Evolutionary conservation across 1,140 invertebrate genomes (phyloP).

Genomic region (Pseudobourletiella spinata): DNA sequence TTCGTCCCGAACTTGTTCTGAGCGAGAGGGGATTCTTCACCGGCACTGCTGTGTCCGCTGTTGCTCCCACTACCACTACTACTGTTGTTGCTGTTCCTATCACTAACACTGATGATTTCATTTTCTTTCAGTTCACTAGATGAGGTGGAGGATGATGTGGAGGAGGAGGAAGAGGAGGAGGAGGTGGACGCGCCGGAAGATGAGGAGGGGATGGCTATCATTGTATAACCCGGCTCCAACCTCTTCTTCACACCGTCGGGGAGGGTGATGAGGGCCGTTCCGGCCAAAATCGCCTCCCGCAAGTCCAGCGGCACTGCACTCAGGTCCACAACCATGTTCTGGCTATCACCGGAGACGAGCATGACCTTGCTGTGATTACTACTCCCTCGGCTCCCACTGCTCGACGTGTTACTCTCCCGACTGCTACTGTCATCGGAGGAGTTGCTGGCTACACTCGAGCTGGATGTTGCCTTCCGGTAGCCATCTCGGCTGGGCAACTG

Average conservation of each 20-base stretch:
- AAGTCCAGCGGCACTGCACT: slow-evolving; percentile 32
- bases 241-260: slow-evolving; percentile 23
- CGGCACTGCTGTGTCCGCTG: neutral
- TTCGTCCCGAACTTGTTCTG: slow-evolving; percentile 13
- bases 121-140: slow-evolving; percentile 6
- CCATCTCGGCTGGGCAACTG: neutral
- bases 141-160: neutral
- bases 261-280: slow-evolving; percentile 28
- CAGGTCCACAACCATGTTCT: slow-evolving; percentile 35
- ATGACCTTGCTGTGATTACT: slow-evolving; percentile 29
- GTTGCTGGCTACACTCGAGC: neutral
- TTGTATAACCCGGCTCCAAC: slow-evolving; percentile 31
- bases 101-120: neutral
- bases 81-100: slow-evolving; percentile 1
- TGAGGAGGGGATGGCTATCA: slow-evolving; percentile 29
- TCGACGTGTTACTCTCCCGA: neutral
- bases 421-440: slow-evolving; percentile 7
- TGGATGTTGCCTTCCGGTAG: neutral
- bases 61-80: neutral
- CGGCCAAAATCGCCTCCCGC: slow-evolving; percentile 32
- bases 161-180: neutral
- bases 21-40: slow-evolving; percentile 8
- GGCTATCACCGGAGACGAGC: slow-evolving; percentile 35
- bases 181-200: neutral
- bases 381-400: neutral